These are phyloP conservation scores for Drosophila asahinai DNA, from an alignment of 1,140 invertebrate genomes.

Conservation along the genomic window DNA sequence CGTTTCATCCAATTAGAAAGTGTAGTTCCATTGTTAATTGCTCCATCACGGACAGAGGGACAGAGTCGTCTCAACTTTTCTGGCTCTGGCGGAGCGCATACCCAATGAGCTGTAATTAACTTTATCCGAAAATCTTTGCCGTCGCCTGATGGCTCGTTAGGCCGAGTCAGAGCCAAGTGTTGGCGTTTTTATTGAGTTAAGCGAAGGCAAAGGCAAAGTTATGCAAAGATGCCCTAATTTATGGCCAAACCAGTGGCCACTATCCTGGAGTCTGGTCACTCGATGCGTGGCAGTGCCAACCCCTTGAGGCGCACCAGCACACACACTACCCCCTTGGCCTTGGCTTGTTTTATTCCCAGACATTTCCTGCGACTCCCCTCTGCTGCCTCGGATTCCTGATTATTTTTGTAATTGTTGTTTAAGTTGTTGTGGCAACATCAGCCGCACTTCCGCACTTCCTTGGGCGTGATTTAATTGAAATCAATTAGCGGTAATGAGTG, in stretches of 20 bases:
- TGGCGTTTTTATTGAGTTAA: slow-evolving; percentile 80
- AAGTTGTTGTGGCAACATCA: slow-evolving; percentile 78
- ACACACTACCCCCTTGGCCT: not conserved
- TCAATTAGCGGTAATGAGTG: slow-evolving; percentile 85
- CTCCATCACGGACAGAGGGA: slow-evolving; percentile 29
- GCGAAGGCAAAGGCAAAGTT: slow-evolving; percentile 63
- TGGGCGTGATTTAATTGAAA: slow-evolving; percentile 84
- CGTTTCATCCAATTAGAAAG: slow-evolving; percentile 81
- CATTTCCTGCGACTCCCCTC: slow-evolving; percentile 52
- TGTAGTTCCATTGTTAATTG: slow-evolving; percentile 83
- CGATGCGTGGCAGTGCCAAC: slow-evolving; percentile 41
- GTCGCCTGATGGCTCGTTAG: slow-evolving; percentile 46
- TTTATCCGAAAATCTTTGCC: slow-evolving; percentile 84
- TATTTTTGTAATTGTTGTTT: slow-evolving; percentile 83
- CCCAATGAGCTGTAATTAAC: slow-evolving; percentile 84
- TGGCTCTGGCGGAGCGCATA: slow-evolving; percentile 42
- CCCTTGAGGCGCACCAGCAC: slow-evolving; percentile 35
- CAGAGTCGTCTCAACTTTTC: slow-evolving; percentile 34
- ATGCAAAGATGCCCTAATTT: slow-evolving; percentile 75
- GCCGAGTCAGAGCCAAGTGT: slow-evolving; percentile 23
- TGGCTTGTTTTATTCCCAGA: slow-evolving; percentile 59
- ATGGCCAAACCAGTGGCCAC: slow-evolving; percentile 33
- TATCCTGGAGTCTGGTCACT: slow-evolving; percentile 37
- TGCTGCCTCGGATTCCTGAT: slow-evolving; percentile 61
- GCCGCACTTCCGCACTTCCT: slow-evolving; percentile 52